These are phyloP conservation scores for Hirundo rustica DNA, from an alignment of 2,797 vertebrate genomes.

Conservation along the genomic window DNA sequence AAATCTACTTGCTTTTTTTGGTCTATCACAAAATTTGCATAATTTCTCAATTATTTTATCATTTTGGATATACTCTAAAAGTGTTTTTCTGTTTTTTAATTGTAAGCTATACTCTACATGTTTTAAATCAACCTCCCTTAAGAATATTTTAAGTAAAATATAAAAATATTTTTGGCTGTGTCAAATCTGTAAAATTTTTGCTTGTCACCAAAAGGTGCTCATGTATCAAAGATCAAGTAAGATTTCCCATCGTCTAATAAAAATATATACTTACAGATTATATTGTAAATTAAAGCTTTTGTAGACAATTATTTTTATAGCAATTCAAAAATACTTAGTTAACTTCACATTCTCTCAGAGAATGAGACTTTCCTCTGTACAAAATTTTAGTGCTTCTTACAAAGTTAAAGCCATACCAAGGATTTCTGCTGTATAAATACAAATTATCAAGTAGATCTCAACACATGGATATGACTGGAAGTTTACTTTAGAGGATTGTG, in stretches of 20 bases:
- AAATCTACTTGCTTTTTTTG: conserved; percentile 71
- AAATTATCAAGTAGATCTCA: background rate
- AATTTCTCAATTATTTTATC: conserved; percentile 79
- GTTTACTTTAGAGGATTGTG: background rate
- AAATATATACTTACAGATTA: conserved; percentile 37
- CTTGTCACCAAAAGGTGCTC: conserved; percentile 29
- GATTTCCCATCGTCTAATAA: conserved; percentile 47
- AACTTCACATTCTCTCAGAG: background rate
- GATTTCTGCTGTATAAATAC: background rate
- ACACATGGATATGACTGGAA: background rate
- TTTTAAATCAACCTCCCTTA: conserved; percentile 61
- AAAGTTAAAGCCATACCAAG: background rate
- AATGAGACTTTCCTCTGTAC: background rate
- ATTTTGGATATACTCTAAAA: conserved; percentile 73
- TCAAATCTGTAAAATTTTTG: conserved; percentile 54
- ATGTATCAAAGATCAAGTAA: conserved; percentile 19
- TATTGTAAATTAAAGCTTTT: background rate
- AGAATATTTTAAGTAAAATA: conserved; percentile 45
- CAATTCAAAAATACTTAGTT: background rate
- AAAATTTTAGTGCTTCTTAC: background rate
- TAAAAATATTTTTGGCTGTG: conserved; percentile 27
- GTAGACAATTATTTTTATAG: background rate
- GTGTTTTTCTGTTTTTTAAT: conserved; percentile 67
- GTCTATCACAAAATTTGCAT: conserved; percentile 76
- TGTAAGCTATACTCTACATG: conserved; percentile 63